Base-by-base conservation (phyloP, 1,140 invertebrate genomes). In the Drosophila orosa region DNA sequence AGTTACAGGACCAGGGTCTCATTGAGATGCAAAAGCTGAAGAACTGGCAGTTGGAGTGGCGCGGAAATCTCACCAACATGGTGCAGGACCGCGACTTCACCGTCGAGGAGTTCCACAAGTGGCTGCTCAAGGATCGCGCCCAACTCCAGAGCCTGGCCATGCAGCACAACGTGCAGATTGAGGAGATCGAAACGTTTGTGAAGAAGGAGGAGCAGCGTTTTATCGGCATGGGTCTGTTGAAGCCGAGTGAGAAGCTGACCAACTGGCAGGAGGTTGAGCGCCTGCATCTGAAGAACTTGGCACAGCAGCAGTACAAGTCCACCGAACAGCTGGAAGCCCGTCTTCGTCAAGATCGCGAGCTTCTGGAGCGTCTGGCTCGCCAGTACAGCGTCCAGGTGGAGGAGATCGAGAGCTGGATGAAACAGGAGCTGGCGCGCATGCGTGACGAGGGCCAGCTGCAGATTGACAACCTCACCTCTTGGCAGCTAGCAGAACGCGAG, bases 231-330 rank as follows among this genome's bases (percentile, higher is more conserved):
- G 91, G 91, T 33, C 59, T 91, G 13, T 40, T 91, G n/a, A 91
- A 90, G 59, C 90, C 90, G 5, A 90, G 82, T 48, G 91, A 91
- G 40, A 89, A 89, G 44, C 60, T 91, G 13, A 91, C 90, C 65
- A 91, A 91, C 45, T 91, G 91, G 91, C 91, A 91, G 29, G 89
- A 91, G 35, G 84, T 87, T 3, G 91, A 91, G 50, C 89, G 90
- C 27, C 40, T 86, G 3, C 90, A 91, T 59, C 58, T 91, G 0
- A 85, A 87, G 61, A 89, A 80, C 9, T 73, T 91, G 0, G 85
- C 90, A 5, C 87, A 91, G 24, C 83, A 90, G 27, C 90, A 91
- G 29, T 91, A 91, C 55, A 90, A 90, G 22, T 87, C 91, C 6
- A 90, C 90, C 0, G 90, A 91, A 40, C 90, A 91, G n/a, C 48